Base-by-base conservation (phyloP, 2,113 vertebrate genomes). In the Fukomys damarensis region DNA sequence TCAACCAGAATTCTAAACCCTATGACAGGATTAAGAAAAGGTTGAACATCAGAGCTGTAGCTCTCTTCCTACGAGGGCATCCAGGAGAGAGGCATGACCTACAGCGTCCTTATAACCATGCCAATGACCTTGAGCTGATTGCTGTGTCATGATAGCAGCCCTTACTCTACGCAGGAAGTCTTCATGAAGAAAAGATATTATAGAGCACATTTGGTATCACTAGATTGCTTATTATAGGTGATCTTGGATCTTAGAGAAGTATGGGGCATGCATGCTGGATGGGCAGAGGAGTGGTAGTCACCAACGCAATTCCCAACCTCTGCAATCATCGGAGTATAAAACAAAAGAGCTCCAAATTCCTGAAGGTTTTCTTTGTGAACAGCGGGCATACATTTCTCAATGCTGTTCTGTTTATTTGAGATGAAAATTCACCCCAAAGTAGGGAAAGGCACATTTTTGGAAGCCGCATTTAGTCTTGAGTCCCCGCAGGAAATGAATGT, bases 401-500 rank as follows among this genome's bases (percentile, higher is more conserved):
- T n/a, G 79, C 9, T 74, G 24, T 38, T 80, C 56, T 97, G 35
- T 76, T 74, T 74, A 68, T 81, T 43, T 76, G 72, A 93, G 94
- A 92, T 46, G 19, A 65, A 96, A 91, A 95, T 30, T 89, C n/a
- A 76, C 49, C 76, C 79, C 83, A 58, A 82, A 86, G 30, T 38
- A 72, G 11, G 56, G 66, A 93, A 96, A 65, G 26, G 13, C 76
- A 83, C 0, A 54, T 43, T 83, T 89, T 89, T 93, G 84, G 86
- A 92, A 86, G 46, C 46, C 43, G 38, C 17, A 54, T 88, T 74
- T n/a, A n/a, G 56, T 83, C 76, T 89, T 68, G 80, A 87, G 58
- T 54, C 86, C 49, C 38, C 91, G 5, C 14, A 93, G 72, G 65
- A 93, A 97, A 97, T 91, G 35, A 89, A 79, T 91, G 38, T 88